Evolutionary conservation across 1,140 invertebrate species (phyloP), one percentile per base, ranked within the genome.

Genomic region (Rhizoglyphus robini): DNA sequence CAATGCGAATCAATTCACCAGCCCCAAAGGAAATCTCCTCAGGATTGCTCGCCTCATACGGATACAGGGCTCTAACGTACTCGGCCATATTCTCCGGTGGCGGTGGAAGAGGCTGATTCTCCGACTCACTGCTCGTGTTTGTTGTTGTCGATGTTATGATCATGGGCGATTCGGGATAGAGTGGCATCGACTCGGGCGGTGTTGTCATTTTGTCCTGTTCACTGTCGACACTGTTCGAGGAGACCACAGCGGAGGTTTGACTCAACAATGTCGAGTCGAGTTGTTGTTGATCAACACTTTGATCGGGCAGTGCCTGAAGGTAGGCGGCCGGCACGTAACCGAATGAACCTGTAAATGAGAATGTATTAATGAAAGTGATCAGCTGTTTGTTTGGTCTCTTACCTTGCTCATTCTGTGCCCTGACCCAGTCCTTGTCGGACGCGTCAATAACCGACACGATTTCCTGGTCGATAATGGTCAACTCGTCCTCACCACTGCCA

Each of bases 401-500:
- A 65, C 61, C 41, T 4, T 23, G 13, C 23, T 67, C 49, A 31
- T 68, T 54, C 8, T 63, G 57, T 59, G 41, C 69, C 34, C 34
- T 64, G 1, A 70, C 63, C 69, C 69, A 71, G 59, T 71, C 69
- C 38, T 54, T 41, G 54, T 70, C 69, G 2, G 32, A 23, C 15
- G 69, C 62, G 13, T 46, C 41, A 0, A 66, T 5, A 20, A 70
- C 48, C 4, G 20, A n/a, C 18, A 69, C 76, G 71, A 90, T 86
- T 74, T 96, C 92, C 73, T 89, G 90, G 75, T 94, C 92, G 15
- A 88, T 85, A 69, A 97, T 91, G 54, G 83, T 88, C 68, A 97
- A 75, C 76, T 96, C 94, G 73, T 96, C 93, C 3, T 87, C 86
- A 80, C 95, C 95, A 82, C 91, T 88, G 66, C 89, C 91, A 89